Percentiles rank a stretch among this genome's conserved stretches.
Evolutionary conservation across 2,797 vertebrate genomes (phyloP).

Genomic region (Acrossocheilus fasciatus): DNA sequence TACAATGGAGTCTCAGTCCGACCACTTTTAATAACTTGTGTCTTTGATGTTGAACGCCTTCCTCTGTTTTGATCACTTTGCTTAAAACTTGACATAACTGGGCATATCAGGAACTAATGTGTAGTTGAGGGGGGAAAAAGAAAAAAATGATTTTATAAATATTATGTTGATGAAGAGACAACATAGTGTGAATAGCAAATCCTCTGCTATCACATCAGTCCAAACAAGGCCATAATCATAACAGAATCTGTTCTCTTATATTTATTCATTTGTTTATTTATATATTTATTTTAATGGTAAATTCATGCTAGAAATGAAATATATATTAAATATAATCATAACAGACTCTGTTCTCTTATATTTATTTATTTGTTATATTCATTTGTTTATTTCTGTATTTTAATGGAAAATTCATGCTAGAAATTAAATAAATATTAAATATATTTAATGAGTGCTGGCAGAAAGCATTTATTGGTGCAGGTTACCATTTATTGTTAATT

Average conservation of each 20-base stretch:
- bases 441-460: too few relatives aligned
- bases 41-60: conserved; percentile 31
- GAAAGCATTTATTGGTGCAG: too few relatives aligned
- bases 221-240: background rate
- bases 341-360: background rate
- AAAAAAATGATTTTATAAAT: background rate
- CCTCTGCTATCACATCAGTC: background rate
- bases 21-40: conserved; percentile 25
- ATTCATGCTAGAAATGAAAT: too few relatives aligned
- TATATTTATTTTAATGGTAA: too few relatives aligned
- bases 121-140: too few relatives aligned
- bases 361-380: too few relatives aligned
- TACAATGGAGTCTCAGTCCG: conserved; percentile 17
- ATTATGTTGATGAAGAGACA: conserved; percentile 23
- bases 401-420: too few relatives aligned
- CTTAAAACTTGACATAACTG: conserved; percentile 34
- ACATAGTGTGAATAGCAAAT: conserved; percentile 3
- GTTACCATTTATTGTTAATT: too few relatives aligned
- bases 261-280: too few relatives aligned
- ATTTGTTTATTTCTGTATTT: too few relatives aligned
- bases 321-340: background rate
- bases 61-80: conserved; percentile 25
- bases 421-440: too few relatives aligned
- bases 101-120: conserved; percentile 33
- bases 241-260: background rate